phyloP scores from a whole-genome alignment of 92 coral and sea anemone genomes.

The Palythoa heliodiscus region DNA sequence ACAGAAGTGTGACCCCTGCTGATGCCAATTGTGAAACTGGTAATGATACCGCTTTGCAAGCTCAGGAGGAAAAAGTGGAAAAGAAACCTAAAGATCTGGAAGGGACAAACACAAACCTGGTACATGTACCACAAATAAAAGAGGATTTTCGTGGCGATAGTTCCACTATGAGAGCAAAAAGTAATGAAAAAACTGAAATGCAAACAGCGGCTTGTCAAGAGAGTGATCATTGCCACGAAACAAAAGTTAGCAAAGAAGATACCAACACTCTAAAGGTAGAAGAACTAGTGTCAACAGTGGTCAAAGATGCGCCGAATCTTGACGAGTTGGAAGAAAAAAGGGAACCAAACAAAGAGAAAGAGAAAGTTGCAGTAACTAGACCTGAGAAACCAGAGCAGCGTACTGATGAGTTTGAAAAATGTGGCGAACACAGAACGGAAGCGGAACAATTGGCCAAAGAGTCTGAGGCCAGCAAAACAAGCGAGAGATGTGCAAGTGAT shows the following conservation, averaged over 20 bases:
- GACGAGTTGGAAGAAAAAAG: slow-evolving; percentile 1
- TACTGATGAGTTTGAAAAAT: neutral
- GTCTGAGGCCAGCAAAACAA: neutral
- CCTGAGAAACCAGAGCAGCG: neutral
- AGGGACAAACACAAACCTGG: neutral
- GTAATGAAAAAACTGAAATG: neutral
- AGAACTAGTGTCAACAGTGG: neutral
- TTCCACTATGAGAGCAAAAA: neutral
- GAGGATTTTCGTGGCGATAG: neutral
- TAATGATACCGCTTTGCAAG: neutral
- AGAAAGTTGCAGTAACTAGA: neutral
- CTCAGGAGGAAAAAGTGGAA: neutral
- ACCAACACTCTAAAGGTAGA: neutral
- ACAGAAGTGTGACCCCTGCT: slow-evolving; percentile 7
- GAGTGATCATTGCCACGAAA: neutral
- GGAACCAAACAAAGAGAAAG: slow-evolving; percentile 7
- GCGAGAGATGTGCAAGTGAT: neutral
- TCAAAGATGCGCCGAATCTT: neutral
- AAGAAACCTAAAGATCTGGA: neutral
- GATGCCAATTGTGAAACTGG: neutral
- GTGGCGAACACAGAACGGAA: neutral
- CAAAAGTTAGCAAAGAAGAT: neutral
- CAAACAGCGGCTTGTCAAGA: neutral
- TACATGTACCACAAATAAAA: neutral
- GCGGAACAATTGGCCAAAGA: neutral